Evolutionary conservation across 1,140 invertebrate genomes (phyloP).

Genomic region (Ptiloglossa arizonensis): DNA sequence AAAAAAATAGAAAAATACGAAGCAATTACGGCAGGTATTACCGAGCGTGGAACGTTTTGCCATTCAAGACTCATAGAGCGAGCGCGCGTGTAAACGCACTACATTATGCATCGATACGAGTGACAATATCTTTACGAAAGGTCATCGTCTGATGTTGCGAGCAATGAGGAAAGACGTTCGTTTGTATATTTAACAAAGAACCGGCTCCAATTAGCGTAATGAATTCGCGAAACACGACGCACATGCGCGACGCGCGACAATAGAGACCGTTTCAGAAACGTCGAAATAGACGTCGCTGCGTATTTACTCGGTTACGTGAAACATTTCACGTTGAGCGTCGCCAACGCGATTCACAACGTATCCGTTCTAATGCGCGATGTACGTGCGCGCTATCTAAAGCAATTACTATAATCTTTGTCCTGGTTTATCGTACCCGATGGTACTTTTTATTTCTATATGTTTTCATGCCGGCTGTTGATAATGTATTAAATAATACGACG

Average conservation of each 20-base stretch:
- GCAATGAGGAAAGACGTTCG: constrained; percentile 49
- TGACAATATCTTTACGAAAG: constrained; percentile 58
- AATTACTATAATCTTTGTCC: constrained; percentile 22
- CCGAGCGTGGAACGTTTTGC: not conserved
- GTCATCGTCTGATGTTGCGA: constrained; percentile 65
- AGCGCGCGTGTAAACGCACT: constrained; percentile 29
- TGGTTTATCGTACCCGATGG: constrained; percentile 10
- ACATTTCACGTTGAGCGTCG: too few relatives aligned
- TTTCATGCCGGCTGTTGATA: constrained; percentile 7
- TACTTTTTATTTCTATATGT: constrained; percentile 11
- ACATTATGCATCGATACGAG: constrained; percentile 45
- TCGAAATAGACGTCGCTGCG: too few relatives aligned
- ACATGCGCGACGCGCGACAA: not conserved
- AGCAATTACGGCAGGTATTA: not conserved
- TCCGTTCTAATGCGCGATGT: not conserved
- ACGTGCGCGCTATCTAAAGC: not conserved
- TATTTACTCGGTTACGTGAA: too few relatives aligned
- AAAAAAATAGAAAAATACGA: not conserved
- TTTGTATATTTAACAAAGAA: constrained; percentile 58
- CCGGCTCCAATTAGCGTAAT: constrained; percentile 25
- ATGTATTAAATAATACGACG: constrained; percentile 25
- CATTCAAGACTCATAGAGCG: constrained; percentile 8
- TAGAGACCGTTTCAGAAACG: not conserved
- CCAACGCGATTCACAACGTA: not conserved
- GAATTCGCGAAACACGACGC: not conserved